A percentile compares a stretch with the other conserved stretches of the same genome.
phyloP scores from a whole-genome alignment of 2,797 vertebrate species.

The Coregonus ussuriensis region DNA sequence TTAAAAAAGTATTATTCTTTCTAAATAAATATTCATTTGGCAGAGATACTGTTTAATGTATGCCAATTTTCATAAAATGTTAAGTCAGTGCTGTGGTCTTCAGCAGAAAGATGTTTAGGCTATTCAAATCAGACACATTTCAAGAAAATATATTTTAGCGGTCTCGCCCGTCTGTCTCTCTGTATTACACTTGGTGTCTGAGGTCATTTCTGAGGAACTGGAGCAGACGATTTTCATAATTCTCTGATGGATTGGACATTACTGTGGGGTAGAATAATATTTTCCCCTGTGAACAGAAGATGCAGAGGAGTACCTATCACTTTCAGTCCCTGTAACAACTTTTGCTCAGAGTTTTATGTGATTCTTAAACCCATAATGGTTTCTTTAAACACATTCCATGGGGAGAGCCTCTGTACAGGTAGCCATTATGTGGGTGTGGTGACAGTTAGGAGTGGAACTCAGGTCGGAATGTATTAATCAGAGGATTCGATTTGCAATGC shows the following conservation, averaged over 20 bases:
- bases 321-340: constrained; percentile 13
- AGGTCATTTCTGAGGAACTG: background rate
- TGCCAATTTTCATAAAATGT: constrained; percentile 25
- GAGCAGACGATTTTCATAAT: constrained; percentile 26
- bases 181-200: constrained; percentile 27
- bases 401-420: constrained; percentile 9
- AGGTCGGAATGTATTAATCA: constrained; percentile 1
- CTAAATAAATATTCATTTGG: constrained; percentile 52
- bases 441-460: background rate
- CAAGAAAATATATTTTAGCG: background rate
- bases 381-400: constrained; percentile 8
- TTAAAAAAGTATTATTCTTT: constrained; percentile 47
- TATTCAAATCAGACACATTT: constrained; percentile 17
- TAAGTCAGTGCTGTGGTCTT: background rate
- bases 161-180: background rate
- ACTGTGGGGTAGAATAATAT: constrained; percentile 22
- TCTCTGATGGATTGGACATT: constrained; percentile 18
- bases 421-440: constrained; percentile 12
- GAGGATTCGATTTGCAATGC: too few species aligned
- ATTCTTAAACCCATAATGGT: constrained; percentile 13
- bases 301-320: constrained; percentile 8
- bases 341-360: constrained; percentile 11
- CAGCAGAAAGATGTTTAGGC: background rate
- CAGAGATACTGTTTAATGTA: constrained; percentile 33
- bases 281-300: constrained; percentile 19